Evolutionary conservation across 2,113 vertebrate species (phyloP), one percentile per base, ranked within the genome.

Genomic region (Phylloscopus trochiloides): DNA sequence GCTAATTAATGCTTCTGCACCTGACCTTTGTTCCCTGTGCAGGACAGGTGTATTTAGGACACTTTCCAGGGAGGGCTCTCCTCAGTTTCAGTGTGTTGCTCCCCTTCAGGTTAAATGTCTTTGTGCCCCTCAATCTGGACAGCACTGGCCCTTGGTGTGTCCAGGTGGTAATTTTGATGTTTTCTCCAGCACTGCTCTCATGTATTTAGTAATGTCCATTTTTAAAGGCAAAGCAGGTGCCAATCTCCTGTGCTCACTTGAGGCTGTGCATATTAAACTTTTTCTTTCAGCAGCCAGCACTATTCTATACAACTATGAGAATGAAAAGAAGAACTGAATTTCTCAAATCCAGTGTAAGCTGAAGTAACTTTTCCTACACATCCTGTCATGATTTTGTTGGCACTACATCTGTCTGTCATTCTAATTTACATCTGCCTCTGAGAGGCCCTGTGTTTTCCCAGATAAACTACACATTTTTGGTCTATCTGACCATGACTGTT

Each of bases 171-270:
- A 31, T 61, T 54, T 17, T 3, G 5, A 4, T 66, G 9, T n/a
- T 77, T 77, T n/a, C 36, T 74, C 7, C 47, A 29, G 11, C 19
- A 29, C 9, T 1, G 1, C 12, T 48, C 11, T 82, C 28, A 2
- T 32, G 16, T 28, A 10, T 51, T 55, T 2, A 1, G 32, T 47
- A 76, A 29, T 5, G 17, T 18, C 42, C 14, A 1, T 36, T 19
- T 38, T 45, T 32, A 47, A 54, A 52, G 40, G 58, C 43, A 79
- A 48, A 63, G 4, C 40, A 43, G 24, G 9, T 55, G 24, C 20
- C 13, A 34, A 17, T 34, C 29, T 71, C 29, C 38, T 12, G 9
- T 21, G 24, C 43, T 79, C 26, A 6, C 1, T 1, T 1, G 0
- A 17, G 18, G 17, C 55, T 86, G 24, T 47, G 5, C 16, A 8